Evolutionary conservation across 2,888 invertebrate species (phyloP).

Genomic region (Spodoptera exigua): DNA sequence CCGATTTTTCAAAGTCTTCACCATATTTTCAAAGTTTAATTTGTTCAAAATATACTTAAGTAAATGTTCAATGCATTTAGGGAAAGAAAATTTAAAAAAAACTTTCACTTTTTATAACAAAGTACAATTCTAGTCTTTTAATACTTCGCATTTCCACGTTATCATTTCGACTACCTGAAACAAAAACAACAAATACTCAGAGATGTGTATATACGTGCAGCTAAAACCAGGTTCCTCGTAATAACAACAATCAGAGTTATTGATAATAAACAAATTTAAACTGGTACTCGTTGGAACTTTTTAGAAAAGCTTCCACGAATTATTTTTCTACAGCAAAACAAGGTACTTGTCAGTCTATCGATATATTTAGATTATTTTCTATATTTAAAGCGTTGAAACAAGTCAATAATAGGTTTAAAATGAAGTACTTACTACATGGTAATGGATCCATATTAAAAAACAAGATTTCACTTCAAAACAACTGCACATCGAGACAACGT

Average conservation of each 20-base stretch:
- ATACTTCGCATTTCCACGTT: constrained; percentile 5
- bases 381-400: constrained; percentile 2
- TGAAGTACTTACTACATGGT: constrained; percentile 11
- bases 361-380: constrained; percentile 7
- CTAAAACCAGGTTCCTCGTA: constrained; percentile 11
- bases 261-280: constrained; percentile 8
- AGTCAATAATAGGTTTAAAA: constrained; percentile 1
- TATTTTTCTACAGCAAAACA: constrained; percentile 10
- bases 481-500: constrained; percentile 3
- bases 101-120: constrained; percentile 1
- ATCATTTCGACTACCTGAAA: constrained; percentile 13
- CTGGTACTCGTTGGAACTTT: constrained; percentile 7
- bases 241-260: constrained; percentile 12
- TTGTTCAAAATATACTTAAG: constrained; percentile 12
- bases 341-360: constrained; percentile 4
- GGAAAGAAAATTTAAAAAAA: constrained; percentile 2
- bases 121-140: constrained; percentile 11
- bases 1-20: constrained; percentile 8
- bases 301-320: constrained; percentile 1
- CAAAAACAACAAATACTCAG: constrained; percentile 20
- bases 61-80: constrained; percentile 2
- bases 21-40: constrained; percentile 10
- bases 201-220: constrained; percentile 13
- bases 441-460: constrained; percentile 7
- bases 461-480: constrained; percentile 4